Evolutionary conservation across 2,797 vertebrate genomes (phyloP).

Genomic region (Perodicticus potto): DNA sequence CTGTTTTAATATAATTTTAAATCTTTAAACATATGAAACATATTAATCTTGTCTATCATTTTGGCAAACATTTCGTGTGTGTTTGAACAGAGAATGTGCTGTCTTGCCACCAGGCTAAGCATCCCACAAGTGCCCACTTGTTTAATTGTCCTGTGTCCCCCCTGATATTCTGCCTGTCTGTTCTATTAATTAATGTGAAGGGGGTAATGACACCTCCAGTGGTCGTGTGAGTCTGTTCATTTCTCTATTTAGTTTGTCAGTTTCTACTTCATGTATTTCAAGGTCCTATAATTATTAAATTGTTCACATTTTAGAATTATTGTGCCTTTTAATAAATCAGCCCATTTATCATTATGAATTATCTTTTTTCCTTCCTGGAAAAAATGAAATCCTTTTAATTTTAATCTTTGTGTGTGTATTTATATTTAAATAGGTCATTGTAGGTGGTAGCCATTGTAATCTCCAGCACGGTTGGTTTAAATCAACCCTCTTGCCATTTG

Average conservation of each 20-base stretch:
- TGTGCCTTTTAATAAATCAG: not conserved
- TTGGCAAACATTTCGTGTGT: too few relatives aligned
- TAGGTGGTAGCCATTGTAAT: not conserved
- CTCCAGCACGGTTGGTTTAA: not conserved
- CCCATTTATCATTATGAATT: too few relatives aligned
- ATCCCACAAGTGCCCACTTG: not conserved
- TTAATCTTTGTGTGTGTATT: not conserved
- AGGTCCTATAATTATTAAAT: too few relatives aligned
- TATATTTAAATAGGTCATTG: not conserved
- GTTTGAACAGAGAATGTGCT: not conserved
- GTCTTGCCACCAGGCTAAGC: not conserved
- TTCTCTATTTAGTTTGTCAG: not conserved
- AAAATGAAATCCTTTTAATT: not conserved
- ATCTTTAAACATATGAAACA: not conserved
- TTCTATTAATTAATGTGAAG: not conserved
- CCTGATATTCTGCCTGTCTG: not conserved
- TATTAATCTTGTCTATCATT: too few relatives aligned
- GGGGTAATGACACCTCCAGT: not conserved
- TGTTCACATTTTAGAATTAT: not conserved
- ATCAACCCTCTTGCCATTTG: not conserved
- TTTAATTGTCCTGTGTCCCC: fast-evolving
- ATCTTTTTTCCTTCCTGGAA: not conserved
- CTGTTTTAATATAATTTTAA: not conserved
- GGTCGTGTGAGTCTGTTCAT: not conserved
- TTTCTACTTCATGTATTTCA: not conserved